Percentiles rank a stretch among this genome's conserved stretches.
These are phyloP conservation scores for Tetheella fluctuosa DNA, from an alignment of 2,888 invertebrate species.

Conservation along the genomic window DNA sequence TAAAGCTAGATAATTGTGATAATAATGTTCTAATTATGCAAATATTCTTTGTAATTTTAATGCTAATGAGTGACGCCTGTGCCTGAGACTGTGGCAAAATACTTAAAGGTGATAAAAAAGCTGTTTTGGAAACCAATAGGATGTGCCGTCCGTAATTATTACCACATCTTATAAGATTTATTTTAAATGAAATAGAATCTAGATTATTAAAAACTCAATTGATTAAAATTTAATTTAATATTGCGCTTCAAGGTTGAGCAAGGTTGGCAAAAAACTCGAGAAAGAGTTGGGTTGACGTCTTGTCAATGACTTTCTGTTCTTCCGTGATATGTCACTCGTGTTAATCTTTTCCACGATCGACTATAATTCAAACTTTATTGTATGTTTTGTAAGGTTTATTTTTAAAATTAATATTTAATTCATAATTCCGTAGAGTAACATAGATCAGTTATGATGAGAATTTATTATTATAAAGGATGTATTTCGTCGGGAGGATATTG, in stretches of 20 bases:
- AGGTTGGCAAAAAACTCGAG: constrained; percentile 18
- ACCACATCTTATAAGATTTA: no score
- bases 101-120: no score
- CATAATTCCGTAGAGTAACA: constrained; percentile 21
- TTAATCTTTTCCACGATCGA: constrained; percentile 28
- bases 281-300: constrained; percentile 2
- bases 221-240: no score
- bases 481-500: no score
- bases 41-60: no score
- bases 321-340: constrained; percentile 2
- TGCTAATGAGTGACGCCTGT: no score
- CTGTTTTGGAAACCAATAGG: no score
- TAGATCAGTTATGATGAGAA: constrained; percentile 46
- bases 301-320: constrained; percentile 10
- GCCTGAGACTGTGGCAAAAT: no score
- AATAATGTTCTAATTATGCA: no score
- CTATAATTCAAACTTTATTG: constrained; percentile 21
- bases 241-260: neutral
- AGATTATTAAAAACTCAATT: neutral
- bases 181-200: neutral
- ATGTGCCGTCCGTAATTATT: no score
- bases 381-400: constrained; percentile 14
- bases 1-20: no score
- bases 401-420: constrained; percentile 18
- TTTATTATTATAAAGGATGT: constrained; percentile 22